Base-by-base conservation (phyloP, 2,797 vertebrate genomes). In the Myioborus miniatus region DNA sequence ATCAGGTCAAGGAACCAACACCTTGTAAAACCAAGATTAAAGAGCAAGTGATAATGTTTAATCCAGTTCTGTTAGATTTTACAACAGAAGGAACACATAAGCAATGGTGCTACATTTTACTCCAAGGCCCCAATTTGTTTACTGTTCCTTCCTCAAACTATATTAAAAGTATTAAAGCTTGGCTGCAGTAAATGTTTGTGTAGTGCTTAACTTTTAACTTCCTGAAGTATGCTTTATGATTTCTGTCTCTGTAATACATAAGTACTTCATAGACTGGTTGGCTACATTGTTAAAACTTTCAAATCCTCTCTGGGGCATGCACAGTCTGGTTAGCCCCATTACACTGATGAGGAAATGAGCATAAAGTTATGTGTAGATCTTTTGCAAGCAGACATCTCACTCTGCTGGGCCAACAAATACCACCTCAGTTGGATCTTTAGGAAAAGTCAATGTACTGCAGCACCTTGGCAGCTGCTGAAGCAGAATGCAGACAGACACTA, bases 1-100 rank as follows among this genome's bases (percentile, higher is more conserved):
- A 91, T 95, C 89, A 94, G 86, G 80, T 96, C 95, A 97, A 93
- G 79, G 78, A 92, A 65, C 78, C 86, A 82, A 79, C 70, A 86
- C 80, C 91, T 91, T 96, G 92, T 92, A 89, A 97, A 96, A 94
- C 75, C 67, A 96, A 96, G 89, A 96, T 93, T 96, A 97, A 97
- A 94, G 75, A 95, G 82, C 70, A 90, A 87, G 80, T 90, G 91
- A 93, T 97, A 95, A 94, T 39, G 89, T 96, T 97, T 97, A 96
- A 96, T 96, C 81, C 72, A 87, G 87, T 75, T 96, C 90, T 71
- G 62, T 95, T 97, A 96, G 94, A 81, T 94, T 96, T 94, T 96
- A 44, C 71, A 84, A 60, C 77, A 62, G 55, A 92, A 75, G 79
- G 87, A 95, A 47, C 65, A 67, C 21, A 43, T 59, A 65, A 74